Percentiles rank a stretch among this genome's conserved stretches.
Conservation (phyloP, 2,888 invertebrate species). For the Arctia plantaginis region DNA sequence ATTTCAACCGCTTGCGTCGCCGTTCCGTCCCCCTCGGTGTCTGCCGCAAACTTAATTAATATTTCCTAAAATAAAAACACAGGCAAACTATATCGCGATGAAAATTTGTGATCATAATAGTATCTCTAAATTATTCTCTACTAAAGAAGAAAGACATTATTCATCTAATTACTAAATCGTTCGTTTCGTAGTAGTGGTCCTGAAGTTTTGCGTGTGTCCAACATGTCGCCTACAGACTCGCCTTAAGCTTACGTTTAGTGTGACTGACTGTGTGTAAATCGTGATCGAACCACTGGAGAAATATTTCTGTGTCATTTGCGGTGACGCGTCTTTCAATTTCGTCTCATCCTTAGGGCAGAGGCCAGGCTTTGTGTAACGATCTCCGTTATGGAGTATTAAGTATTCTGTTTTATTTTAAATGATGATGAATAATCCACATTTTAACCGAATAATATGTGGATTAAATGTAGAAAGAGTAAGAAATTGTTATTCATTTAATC, state of each 20-base stretch:
- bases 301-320: constrained; percentile 66
- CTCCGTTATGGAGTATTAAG: neutral
- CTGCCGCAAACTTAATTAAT: no score
- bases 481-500: neutral
- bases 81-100: neutral
- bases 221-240: constrained; percentile 55
- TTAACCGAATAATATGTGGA: neutral
- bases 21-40: no score
- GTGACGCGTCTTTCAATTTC: constrained; percentile 61
- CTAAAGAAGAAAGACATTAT: neutral
- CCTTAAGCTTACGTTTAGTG: constrained; percentile 67
- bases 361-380: constrained; percentile 44
- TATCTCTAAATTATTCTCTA: neutral
- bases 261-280: constrained; percentile 59
- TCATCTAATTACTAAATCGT: neutral
- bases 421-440: neutral
- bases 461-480: neutral
- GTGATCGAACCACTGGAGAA: constrained; percentile 59
- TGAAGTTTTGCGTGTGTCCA: constrained; percentile 59
- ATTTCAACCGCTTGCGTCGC: no score
- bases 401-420: neutral
- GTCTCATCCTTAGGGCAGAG: constrained; percentile 53
- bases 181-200: constrained; percentile 49
- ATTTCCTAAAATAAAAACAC: neutral
- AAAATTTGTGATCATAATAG: neutral